Evolutionary conservation across 2,113 vertebrate species (phyloP), one percentile per base, ranked within the genome.

Genomic region (Microtus oregoni): DNA sequence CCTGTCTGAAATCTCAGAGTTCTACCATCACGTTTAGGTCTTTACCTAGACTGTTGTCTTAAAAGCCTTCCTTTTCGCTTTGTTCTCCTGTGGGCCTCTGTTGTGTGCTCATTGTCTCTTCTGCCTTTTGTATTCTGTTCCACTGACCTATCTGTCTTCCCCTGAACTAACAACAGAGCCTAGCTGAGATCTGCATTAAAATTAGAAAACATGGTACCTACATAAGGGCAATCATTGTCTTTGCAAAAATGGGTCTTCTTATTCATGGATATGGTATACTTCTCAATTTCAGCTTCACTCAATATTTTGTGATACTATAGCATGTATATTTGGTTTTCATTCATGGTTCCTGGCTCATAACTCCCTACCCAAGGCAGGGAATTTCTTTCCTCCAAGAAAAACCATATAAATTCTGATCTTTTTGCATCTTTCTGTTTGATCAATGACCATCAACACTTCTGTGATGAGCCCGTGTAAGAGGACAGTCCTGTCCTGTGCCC

Each of bases 211-310:
- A 5, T n/a, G 24, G 20, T 20, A 79, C 86, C 41, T 73, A 83
- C 2, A 82, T 76, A 79, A 35, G 30, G 19, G 55, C 58, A 78
- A 72, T 61, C 47, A 28, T 4, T 19, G n/a, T 86, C 50, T 73
- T 93, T 93, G 70, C 44, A n/a, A 79, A 65, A 90, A 17, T 58
- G 5, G 52, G 35, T 50, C 67, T 86, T 95, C 19, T 19, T 7
- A 92, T 88, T 70, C 89, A 95, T 79, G 32, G 92, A 90, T 81
- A 89, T 94, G n/a, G 41, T 85, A 82, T 65, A 90, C 77, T 70
- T 92, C 63, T 88, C 55, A 55, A 50, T 83, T 85, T 72, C 83
- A n/a, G 17, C 77, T 95, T 97, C 89, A 65, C 86, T 89, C 67
- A 82, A 30, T 79, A 78, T 79, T 73, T 30, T 82, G 55, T 82